Evolutionary conservation across 2,888 invertebrate genomes (phyloP).

Genomic region (Drosophila colorata): DNA sequence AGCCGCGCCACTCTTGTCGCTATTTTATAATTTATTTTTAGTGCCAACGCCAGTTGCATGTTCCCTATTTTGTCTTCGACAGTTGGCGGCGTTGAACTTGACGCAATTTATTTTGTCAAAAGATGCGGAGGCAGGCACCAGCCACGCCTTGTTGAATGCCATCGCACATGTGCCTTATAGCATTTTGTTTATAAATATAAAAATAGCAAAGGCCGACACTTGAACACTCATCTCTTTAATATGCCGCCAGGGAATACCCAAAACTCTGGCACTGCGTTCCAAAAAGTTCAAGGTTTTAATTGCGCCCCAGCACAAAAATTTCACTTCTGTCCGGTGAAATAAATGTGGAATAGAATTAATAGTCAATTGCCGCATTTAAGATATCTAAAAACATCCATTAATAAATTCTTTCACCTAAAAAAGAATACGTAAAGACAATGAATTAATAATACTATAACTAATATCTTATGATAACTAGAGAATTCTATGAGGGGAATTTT

Average conservation of each 20-base stretch:
- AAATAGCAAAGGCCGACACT: slow-evolving; percentile 32
- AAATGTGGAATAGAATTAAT: not conserved
- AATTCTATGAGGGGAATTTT: too few relatives aligned
- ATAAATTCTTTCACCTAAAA: too few relatives aligned
- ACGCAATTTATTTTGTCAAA: slow-evolving; percentile 80
- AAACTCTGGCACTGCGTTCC: slow-evolving; percentile 14
- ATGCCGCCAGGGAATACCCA: slow-evolving; percentile 68
- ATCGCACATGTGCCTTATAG: slow-evolving; percentile 58
- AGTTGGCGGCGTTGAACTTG: slow-evolving; percentile 80
- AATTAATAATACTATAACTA: too few relatives aligned
- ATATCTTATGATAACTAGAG: too few relatives aligned
- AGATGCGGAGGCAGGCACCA: slow-evolving; percentile 42
- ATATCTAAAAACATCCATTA: too few relatives aligned
- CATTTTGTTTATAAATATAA: slow-evolving; percentile 52
- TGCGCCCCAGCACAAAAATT: slow-evolving; percentile 2
- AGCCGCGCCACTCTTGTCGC: slow-evolving; percentile 49
- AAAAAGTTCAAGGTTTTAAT: slow-evolving; percentile 47
- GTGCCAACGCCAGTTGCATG: slow-evolving; percentile 50
- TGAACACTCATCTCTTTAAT: slow-evolving; percentile 44
- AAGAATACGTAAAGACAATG: too few relatives aligned
- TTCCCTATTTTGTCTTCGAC: slow-evolving; percentile 71
- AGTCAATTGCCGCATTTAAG: not conserved
- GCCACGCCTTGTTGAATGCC: slow-evolving; percentile 74
- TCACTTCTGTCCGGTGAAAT: not conserved
- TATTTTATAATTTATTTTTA: slow-evolving; percentile 75